Percentiles rank a stretch among this genome's conserved stretches.
phyloP scores from a whole-genome alignment of 2,888 invertebrate species.

The Diarsia brunnea region DNA sequence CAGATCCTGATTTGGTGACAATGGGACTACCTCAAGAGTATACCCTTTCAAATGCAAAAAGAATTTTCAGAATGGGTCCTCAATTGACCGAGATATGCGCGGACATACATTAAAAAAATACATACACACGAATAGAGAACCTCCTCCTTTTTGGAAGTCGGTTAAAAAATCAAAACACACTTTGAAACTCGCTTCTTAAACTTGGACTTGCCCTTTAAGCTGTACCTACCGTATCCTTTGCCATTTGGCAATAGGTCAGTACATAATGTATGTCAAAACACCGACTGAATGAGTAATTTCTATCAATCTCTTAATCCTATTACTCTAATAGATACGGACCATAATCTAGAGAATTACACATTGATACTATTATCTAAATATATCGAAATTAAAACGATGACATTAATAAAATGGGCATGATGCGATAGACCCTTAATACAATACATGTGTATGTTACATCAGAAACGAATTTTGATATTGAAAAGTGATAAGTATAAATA shows the following conservation, averaged over 20 bases:
- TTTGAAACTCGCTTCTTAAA: neutral
- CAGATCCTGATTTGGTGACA: no score
- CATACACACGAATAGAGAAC: no score
- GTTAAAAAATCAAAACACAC: neutral
- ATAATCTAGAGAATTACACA: constrained; percentile 31
- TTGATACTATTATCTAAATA: constrained; percentile 22
- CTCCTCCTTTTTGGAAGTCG: no score
- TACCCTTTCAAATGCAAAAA: no score
- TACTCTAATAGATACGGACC: constrained; percentile 22
- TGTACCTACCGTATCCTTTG: neutral
- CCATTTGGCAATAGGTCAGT: neutral
- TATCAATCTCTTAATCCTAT: constrained; percentile 40
- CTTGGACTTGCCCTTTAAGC: neutral
- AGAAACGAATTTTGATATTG: neutral
- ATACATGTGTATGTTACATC: neutral
- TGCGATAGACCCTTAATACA: neutral
- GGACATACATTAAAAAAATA: no score
- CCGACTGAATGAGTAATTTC: neutral
- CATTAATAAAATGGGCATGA: neutral
- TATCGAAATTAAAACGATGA: constrained; percentile 10
- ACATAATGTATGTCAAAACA: constrained; percentile 2
- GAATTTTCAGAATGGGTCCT: no score
- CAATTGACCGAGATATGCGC: no score
- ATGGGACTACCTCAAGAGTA: no score
- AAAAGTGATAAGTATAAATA: neutral